Base-by-base conservation (phyloP, 1,140 invertebrate species). In the Palaemon carinicauda region DNA sequence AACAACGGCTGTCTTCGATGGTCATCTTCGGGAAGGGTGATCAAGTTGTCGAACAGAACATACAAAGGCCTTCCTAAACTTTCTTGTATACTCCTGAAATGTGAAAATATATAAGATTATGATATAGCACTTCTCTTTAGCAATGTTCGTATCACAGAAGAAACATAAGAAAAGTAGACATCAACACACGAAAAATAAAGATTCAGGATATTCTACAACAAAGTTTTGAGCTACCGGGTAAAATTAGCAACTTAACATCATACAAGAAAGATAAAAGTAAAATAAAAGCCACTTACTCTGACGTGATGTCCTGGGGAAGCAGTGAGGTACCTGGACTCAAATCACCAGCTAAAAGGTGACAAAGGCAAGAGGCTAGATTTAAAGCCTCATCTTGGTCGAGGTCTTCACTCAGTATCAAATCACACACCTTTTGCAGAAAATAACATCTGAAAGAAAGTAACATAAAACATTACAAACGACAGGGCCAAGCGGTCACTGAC, bases 21-120 rank as follows among this genome's bases (percentile, higher is more conserved):
- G 88, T 93, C 92, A 87, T 93, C 92, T 84, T 93, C 92, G 65
- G 91, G 90, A 74, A 91, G 91, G 69, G 92, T 91, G 89, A 91
- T 91, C 53, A 93, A 89, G 90, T 93, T 93, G 88, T 92, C 91
- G 90, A 93, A 93, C 89, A 93, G 91, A 10, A 93, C 92, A 91
- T 93, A 93, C 60, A 93, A 83, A 50, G 93, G 93, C 21, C 91
- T 90, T 31, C 92, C 92, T 89, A 93, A 92, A 21, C 93, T 93
- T 88, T 93, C 92, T 90, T 93, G 92, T 82, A 93, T 89, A 33
- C 91, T 90, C 82, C 92, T 92, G 89, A 80, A 81, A 80, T 21
- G 71, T 33, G 29, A 21, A 52, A 56, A 53, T 7, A 31, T 15
- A 78, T 78, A 78, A 24, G 41, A 41, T 41, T 41, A 41, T 41